Percentiles rank a stretch among this genome's conserved stretches.
Conservation (phyloP, 2,888 invertebrate genomes). For the Ophonus ardosiacus region DNA sequence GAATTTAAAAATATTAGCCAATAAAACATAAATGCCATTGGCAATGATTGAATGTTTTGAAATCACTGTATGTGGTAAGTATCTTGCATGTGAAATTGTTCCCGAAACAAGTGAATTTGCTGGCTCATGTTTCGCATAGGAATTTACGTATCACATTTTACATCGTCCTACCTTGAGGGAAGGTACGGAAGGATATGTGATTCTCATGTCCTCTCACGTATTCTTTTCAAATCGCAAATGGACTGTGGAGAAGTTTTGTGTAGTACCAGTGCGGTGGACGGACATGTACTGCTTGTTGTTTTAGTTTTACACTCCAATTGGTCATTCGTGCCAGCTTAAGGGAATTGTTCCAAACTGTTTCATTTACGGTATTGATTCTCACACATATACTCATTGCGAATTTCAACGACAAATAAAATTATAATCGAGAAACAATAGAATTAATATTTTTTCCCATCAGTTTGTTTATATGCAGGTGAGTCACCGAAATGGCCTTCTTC, state of each 20-base stretch:
- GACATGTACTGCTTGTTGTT: conserved; percentile 18
- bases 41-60: no score
- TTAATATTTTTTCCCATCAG: no score
- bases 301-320: conserved; percentile 9
- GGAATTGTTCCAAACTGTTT: conserved; percentile 17
- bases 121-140: neutral
- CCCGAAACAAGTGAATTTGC: neutral
- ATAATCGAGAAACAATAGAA: neutral
- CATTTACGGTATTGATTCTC: conserved; percentile 28
- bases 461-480: no score
- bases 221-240: conserved; percentile 24
- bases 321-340: conserved; percentile 7
- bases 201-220: conserved; percentile 20
- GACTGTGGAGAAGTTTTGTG: conserved; percentile 6
- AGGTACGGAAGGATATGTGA: conserved; percentile 11
- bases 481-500: no score
- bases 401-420: neutral
- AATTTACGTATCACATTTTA: neutral
- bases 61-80: neutral
- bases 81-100: neutral
- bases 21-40: no score
- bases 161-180: neutral
- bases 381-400: neutral
- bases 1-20: no score
- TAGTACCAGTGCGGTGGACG: neutral